phyloP scores from a whole-genome alignment of 2,797 vertebrate species.

The Valencia hispanica region DNA sequence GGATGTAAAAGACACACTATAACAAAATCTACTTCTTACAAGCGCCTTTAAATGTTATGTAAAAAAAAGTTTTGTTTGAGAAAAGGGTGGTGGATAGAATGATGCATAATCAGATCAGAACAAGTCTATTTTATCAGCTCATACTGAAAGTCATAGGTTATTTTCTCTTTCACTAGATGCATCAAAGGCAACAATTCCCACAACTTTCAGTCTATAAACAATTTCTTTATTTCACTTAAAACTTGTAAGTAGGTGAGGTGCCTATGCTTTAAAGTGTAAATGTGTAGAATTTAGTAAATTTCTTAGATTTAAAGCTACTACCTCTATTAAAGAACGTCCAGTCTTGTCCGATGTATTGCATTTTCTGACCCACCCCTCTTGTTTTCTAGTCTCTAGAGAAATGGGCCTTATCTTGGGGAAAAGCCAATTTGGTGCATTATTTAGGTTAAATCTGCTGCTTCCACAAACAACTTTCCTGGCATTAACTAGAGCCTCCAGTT shows the following conservation, averaged over 20 bases:
- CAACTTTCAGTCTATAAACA: background rate
- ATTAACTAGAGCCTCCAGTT: conserved; percentile 45
- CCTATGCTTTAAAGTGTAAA: background rate
- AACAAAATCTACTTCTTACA: background rate
- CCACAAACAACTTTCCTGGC: conserved; percentile 14
- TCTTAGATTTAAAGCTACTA: too few relatives aligned
- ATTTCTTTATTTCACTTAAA: background rate
- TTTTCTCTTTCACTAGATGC: too few relatives aligned
- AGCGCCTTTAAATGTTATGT: background rate
- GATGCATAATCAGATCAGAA: background rate
- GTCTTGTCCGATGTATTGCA: background rate
- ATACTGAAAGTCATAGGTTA: too few relatives aligned
- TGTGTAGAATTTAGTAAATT: too few relatives aligned
- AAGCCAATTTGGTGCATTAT: background rate
- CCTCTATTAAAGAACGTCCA: background rate
- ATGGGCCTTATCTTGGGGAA: background rate
- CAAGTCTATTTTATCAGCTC: background rate
- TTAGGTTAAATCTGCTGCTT: background rate
- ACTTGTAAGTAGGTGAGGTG: background rate
- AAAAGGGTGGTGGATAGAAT: background rate
- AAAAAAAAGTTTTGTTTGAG: background rate
- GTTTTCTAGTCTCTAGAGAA: background rate
- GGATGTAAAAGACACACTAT: background rate
- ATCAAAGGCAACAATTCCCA: background rate
- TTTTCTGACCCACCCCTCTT: background rate